Percentiles rank a stretch among this genome's conserved stretches.
These are phyloP conservation scores for Dufourea novaeangliae DNA, from an alignment of 1,140 invertebrate species.

Conservation along the genomic window DNA sequence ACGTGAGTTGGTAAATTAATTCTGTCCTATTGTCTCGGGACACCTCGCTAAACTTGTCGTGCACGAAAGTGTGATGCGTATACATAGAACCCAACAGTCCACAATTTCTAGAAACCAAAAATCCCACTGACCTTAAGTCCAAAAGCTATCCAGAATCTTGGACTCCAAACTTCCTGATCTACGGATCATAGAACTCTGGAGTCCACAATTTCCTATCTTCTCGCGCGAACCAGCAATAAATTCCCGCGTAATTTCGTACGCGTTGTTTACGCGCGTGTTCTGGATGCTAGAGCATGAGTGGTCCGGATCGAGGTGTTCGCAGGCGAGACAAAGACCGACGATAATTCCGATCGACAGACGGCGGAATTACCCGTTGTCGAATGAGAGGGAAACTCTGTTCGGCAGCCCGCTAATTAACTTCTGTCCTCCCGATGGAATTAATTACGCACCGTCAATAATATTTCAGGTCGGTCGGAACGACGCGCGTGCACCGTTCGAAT, in stretches of 20 bases:
- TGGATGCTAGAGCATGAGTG: background rate
- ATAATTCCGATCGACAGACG: background rate
- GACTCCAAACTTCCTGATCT: too few relatives aligned
- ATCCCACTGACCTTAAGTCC: too few relatives aligned
- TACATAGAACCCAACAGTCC: too few relatives aligned
- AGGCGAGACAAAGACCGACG: background rate
- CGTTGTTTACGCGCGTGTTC: conserved; percentile 1
- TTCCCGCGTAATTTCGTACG: background rate
- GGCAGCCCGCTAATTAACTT: background rate
- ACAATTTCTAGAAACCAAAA: background rate
- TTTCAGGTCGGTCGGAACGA: background rate
- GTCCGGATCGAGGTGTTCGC: background rate
- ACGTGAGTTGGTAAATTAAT: conserved; percentile 15
- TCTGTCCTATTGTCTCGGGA: conserved; percentile 2
- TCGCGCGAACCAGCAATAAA: background rate
- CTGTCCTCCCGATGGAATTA: background rate
- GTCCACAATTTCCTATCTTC: background rate
- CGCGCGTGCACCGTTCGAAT: too few relatives aligned
- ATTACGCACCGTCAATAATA: background rate
- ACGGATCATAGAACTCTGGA: too few relatives aligned
- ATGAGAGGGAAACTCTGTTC: background rate
- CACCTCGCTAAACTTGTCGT: background rate
- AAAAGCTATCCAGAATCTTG: too few relatives aligned
- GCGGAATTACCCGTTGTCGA: background rate
- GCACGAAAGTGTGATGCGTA: background rate